Evolutionary conservation across 2,888 invertebrate species (phyloP).

Genomic region (Apodemia zela): DNA sequence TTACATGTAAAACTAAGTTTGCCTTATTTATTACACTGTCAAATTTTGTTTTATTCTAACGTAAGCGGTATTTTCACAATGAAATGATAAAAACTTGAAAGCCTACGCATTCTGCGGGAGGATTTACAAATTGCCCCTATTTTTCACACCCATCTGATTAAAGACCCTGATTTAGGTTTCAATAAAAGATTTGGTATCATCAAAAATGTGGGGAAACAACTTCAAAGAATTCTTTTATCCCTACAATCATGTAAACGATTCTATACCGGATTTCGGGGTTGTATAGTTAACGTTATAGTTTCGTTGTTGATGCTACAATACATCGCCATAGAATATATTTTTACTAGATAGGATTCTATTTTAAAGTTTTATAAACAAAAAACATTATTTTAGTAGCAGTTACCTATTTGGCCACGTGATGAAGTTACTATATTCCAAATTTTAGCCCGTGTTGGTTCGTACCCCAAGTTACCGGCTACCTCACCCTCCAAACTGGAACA

Average conservation of each 20-base stretch:
- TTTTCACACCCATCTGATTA: slow-evolving; percentile 54
- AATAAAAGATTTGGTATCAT: slow-evolving; percentile 21
- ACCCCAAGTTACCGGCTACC: too few species aligned
- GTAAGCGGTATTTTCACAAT: slow-evolving; percentile 20
- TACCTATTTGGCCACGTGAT: too few species aligned
- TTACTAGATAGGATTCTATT: too few species aligned
- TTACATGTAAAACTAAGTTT: neutral
- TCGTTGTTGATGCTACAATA: neutral
- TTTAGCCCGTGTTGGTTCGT: too few species aligned
- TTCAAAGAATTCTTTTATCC: slow-evolving; percentile 3
- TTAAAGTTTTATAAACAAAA: too few species aligned
- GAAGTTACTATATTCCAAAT: too few species aligned
- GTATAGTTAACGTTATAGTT: neutral
- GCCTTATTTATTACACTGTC: slow-evolving; percentile 11
- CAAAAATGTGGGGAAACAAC: slow-evolving; percentile 6
- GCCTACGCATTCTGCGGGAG: slow-evolving; percentile 39
- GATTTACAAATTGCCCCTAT: slow-evolving; percentile 49
- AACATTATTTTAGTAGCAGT: too few species aligned
- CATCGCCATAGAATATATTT: too few species aligned
- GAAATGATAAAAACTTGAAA: slow-evolving; percentile 31
- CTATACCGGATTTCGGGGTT: neutral
- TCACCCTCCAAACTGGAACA: too few species aligned
- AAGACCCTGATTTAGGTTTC: slow-evolving; percentile 32
- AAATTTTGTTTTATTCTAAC: slow-evolving; percentile 19
- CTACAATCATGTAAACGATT: neutral